These are phyloP conservation scores for Esperia sulphurella DNA, from an alignment of 2,888 invertebrate species.

Conservation along the genomic window DNA sequence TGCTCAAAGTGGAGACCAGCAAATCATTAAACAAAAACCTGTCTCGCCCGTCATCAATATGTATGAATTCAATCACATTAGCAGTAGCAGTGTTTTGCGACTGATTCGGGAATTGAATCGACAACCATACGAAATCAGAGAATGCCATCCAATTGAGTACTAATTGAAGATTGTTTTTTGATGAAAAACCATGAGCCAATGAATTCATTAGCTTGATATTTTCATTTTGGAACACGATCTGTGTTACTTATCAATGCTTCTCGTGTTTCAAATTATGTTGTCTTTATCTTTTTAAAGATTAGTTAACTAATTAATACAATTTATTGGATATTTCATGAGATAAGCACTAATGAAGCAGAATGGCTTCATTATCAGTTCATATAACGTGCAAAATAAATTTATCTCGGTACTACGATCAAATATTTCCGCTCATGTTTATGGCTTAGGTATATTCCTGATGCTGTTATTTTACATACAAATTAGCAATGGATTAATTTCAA, in stretches of 20 bases:
- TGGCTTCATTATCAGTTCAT: background rate
- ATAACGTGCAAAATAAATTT: background rate
- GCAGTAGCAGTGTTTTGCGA: conserved; percentile 38
- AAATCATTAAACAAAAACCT: conserved; percentile 15
- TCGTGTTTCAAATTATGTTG: background rate
- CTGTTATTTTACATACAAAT: background rate
- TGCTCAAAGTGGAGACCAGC: background rate
- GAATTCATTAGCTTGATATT: conserved; percentile 22
- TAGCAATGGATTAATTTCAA: background rate
- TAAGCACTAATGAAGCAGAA: background rate
- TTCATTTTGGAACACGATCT: conserved; percentile 4
- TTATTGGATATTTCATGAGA: background rate
- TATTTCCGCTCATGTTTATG: background rate
- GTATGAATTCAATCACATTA: conserved; percentile 56
- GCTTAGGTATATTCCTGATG: too few relatives aligned
- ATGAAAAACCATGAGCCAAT: conserved; percentile 23
- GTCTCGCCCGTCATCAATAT: conserved; percentile 38
- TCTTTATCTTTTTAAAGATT: conserved; percentile 3
- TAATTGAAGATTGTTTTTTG: conserved; percentile 37
- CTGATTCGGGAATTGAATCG: conserved; percentile 29
- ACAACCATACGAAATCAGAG: conserved; percentile 32
- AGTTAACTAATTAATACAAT: background rate
- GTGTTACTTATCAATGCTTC: background rate
- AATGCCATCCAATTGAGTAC: conserved; percentile 44
- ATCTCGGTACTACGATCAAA: background rate